Conservation (phyloP, 37 sponge, comb jelly and placozoan species). For the Dysidea cf. avara region DNA sequence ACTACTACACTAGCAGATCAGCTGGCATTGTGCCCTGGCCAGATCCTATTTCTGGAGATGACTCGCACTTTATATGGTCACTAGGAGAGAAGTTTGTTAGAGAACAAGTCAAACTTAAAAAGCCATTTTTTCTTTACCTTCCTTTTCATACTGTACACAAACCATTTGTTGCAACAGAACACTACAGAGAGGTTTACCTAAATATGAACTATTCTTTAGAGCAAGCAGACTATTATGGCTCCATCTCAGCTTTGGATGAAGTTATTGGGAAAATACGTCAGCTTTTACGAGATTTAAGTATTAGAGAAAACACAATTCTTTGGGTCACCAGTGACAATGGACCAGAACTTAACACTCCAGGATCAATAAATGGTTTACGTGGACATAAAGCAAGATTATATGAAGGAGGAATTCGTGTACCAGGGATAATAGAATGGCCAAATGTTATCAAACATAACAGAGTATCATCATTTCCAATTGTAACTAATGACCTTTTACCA, state of each 20-base stretch:
- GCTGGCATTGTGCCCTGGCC: background rate
- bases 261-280: conserved; percentile 32
- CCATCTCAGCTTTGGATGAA: conserved; percentile 50
- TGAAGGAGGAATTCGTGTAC: conserved; percentile 74
- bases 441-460: conserved; percentile 30
- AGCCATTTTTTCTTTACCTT: no score
- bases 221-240: conserved; percentile 52
- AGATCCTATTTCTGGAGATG: conserved; percentile 43
- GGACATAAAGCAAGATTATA: conserved; percentile 48
- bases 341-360: conserved; percentile 37
- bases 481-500: conserved; percentile 57
- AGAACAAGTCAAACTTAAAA: no score
- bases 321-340: conserved; percentile 78
- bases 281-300: conserved; percentile 2
- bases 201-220: no score
- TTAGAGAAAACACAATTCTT: conserved; percentile 45
- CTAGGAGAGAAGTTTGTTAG: no score
- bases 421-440: conserved; percentile 70
- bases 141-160: no score
- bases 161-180: no score
- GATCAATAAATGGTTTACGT: conserved; percentile 38
- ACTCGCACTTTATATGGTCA: conserved; percentile 58
- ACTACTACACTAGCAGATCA: conserved; percentile 45
- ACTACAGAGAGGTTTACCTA: no score
- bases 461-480: conserved; percentile 21